Base-by-base conservation (phyloP, 2,113 vertebrate species). In the Chaetura pelagica region DNA sequence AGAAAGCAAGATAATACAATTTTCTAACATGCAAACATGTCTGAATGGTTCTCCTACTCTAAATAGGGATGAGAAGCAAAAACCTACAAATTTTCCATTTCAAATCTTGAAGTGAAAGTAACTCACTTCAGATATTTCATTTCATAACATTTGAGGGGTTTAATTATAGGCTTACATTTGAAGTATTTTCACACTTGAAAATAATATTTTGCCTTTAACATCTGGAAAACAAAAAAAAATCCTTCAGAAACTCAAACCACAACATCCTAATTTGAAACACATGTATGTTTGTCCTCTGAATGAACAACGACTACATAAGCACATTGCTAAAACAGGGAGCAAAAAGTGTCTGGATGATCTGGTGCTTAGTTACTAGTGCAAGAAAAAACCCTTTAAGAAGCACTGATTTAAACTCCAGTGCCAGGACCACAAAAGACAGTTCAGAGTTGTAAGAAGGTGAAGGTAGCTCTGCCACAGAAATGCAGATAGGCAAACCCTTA, bases 351-450 rank as follows among this genome's bases (percentile, higher is more conserved):
- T 88, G 14, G 7, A 24, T 57, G 30, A 64, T 9, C n/a, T 61
- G 12, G 4, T 48, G 26, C 5, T 71, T 68, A 20, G 5, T 27
- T 74, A 59, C 46, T 1, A 0, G 11, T 5, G 3, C 2, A 3
- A 8, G 12, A 4, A 7, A 6, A 35, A 58, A 10, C 0, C 15
- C 21, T 74, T 40, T 78, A 34, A 84, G 51, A 89, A 72, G 6
- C 6, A 9, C 10, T 71, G 22, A 22, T 15, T 81, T 51, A 49
- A 61, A 12, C 26, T 69, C n/a, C 0, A 1, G 12, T 5, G 3
- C 26, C 42, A 84, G 12, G 8, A 48, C 44, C 8, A 77, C 22
- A 71, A n/a, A 62, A 83, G 9, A 7, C 46, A 71, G 12, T 51
- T 83, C n/a, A 5, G 20, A 58, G 8, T 20, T 52, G 14, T 30